These are phyloP conservation scores for Antedon mediterranea DNA, from an alignment of 53 echinoderm and acorn worm species.

Conservation along the genomic window DNA sequence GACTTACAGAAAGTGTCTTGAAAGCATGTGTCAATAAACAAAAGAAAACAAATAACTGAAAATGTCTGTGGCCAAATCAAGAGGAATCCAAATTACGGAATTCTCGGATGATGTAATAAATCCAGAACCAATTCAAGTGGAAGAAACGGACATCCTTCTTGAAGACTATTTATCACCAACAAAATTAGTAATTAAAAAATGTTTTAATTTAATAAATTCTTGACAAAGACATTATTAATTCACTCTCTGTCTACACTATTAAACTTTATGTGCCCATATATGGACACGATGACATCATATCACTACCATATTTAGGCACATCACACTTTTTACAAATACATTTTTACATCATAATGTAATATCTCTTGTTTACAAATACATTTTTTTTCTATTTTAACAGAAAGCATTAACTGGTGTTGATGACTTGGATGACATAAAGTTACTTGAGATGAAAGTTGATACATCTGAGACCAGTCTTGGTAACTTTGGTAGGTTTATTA, in stretches of 20 bases:
- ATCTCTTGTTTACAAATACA: too few species aligned
- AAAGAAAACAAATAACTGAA: neutral
- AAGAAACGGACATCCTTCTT: slow-evolving; percentile 66
- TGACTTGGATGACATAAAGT: slow-evolving; percentile 77
- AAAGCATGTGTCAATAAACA: too few species aligned
- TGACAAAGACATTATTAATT: too few species aligned
- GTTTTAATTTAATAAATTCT: too few species aligned
- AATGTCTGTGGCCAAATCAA: neutral
- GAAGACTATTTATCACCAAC: slow-evolving; percentile 90
- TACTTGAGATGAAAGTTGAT: slow-evolving; percentile 85
- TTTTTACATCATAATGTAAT: too few species aligned
- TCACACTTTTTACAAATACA: too few species aligned
- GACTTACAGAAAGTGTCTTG: too few species aligned
- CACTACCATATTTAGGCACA: too few species aligned
- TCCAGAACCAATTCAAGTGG: slow-evolving; percentile 66
- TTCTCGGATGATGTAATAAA: slow-evolving; percentile 71
- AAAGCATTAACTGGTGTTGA: slow-evolving; percentile 80
- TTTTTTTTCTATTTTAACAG: slow-evolving; percentile 19
- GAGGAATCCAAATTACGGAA: slow-evolving; percentile 72
- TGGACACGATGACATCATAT: too few species aligned
- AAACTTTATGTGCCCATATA: too few species aligned
- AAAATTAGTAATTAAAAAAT: slow-evolving; percentile 57
- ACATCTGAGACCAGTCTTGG: slow-evolving; percentile 92
- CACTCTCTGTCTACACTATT: too few species aligned
- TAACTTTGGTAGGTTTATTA: slow-evolving; percentile 69